Conservation (phyloP, 2,797 vertebrate genomes). For the Gallinago stenura region DNA sequence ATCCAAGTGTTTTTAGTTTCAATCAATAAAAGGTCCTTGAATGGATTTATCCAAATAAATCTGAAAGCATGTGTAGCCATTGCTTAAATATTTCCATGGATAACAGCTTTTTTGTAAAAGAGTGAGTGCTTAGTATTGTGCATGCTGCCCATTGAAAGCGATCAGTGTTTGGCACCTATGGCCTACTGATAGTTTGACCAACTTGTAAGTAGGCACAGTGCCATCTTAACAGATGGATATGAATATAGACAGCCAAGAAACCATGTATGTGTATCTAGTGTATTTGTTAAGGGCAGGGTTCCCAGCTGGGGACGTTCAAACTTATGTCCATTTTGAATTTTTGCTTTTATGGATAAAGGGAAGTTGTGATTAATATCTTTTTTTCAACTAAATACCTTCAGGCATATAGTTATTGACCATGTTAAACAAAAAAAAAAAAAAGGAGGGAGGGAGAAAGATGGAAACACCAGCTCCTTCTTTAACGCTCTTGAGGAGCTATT, state of each 20-base stretch:
- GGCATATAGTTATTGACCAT: background rate
- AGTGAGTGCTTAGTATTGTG: conserved; percentile 60
- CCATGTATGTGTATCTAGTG: conserved; percentile 79
- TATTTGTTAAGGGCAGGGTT: conserved; percentile 81
- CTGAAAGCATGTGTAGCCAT: conserved; percentile 21
- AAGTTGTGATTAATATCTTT: conserved; percentile 47
- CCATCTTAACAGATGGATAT: conserved; percentile 80
- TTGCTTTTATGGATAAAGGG: conserved; percentile 71
- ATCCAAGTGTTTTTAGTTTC: background rate
- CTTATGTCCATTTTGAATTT: conserved; percentile 79
- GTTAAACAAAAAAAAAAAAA: background rate
- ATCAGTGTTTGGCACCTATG: conserved; percentile 81
- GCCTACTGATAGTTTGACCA: conserved; percentile 82
- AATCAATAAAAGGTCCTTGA: background rate
- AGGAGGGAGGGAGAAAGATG: background rate
- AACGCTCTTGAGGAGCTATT: background rate
- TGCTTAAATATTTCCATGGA: conserved; percentile 45
- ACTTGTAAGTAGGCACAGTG: conserved; percentile 81
- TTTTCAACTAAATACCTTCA: conserved; percentile 39
- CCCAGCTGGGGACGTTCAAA: conserved; percentile 77
- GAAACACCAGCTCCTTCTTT: background rate
- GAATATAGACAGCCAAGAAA: conserved; percentile 79
- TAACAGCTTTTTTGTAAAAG: conserved; percentile 47
- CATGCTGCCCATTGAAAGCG: conserved; percentile 77
- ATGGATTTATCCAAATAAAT: conserved; percentile 6